phyloP scores from a whole-genome alignment of 2,888 invertebrate genomes.

The Unio pictorum region DNA sequence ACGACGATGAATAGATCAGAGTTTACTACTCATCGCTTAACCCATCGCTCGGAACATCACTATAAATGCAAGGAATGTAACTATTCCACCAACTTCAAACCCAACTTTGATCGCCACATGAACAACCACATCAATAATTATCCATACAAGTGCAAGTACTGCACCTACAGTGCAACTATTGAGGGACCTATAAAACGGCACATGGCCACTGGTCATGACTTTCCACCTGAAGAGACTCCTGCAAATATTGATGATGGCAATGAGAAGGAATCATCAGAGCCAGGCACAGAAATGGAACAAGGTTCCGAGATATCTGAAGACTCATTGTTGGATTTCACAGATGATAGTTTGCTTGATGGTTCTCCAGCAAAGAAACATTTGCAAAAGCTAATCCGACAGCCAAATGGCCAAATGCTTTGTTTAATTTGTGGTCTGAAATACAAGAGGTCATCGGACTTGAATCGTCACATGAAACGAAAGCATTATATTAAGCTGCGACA shows the following conservation, averaged over 20 bases:
- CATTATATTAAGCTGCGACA: conserved; percentile 60
- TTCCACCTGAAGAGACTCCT: conserved; percentile 11
- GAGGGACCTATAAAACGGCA: conserved; percentile 64
- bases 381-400: conserved; percentile 12
- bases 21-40: conserved; percentile 82
- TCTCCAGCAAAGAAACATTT: too few relatives aligned
- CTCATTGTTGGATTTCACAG: too few relatives aligned
- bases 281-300: not conserved
- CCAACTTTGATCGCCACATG: conserved; percentile 94
- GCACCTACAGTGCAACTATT: conserved; percentile 62
- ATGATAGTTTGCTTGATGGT: too few relatives aligned
- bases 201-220: conserved; percentile 55
- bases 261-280: not conserved
- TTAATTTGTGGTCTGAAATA: conserved; percentile 54
- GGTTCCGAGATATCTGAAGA: too few relatives aligned
- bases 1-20: conserved; percentile 83
- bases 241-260: not conserved
- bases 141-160: conserved; percentile 58
- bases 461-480: conserved; percentile 66
- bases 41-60: conserved; percentile 41
- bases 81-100: conserved; percentile 90
- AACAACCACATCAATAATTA: conserved; percentile 47
- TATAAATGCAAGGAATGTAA: conserved; percentile 93
- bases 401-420: conserved; percentile 38
- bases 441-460: conserved; percentile 64